Conservation (phyloP, 2,113 vertebrate genomes). For the Hippocampus barbouri region DNA sequence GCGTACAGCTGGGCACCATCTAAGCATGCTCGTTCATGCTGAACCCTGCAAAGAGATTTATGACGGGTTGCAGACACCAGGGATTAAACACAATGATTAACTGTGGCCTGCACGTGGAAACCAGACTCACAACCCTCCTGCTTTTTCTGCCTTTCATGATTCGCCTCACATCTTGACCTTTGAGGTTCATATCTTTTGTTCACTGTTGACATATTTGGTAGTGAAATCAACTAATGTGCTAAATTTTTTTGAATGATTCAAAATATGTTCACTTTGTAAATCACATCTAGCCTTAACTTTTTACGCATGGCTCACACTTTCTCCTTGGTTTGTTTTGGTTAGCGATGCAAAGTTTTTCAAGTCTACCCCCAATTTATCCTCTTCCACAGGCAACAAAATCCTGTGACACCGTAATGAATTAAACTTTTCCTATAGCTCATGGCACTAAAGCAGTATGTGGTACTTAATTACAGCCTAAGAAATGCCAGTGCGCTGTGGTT, state of each 20-base stretch:
- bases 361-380: neutral
- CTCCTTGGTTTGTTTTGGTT: slow-evolving; percentile 44
- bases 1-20: slow-evolving; percentile 47
- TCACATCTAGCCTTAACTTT: slow-evolving; percentile 37
- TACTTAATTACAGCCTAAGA: slow-evolving; percentile 5
- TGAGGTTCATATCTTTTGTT: slow-evolving; percentile 17
- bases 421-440: slow-evolving; percentile 28
- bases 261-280: slow-evolving; percentile 51
- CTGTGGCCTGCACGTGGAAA: slow-evolving; percentile 47
- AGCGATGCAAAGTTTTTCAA: slow-evolving; percentile 16
- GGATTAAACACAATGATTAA: slow-evolving; percentile 61
- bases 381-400: slow-evolving; percentile 31
- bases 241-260: slow-evolving; percentile 29
- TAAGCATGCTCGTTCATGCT: slow-evolving; percentile 42
- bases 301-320: slow-evolving; percentile 37
- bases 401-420: slow-evolving; percentile 32
- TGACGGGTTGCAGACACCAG: slow-evolving; percentile 43
- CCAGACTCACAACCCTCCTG: slow-evolving; percentile 35
- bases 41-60: slow-evolving; percentile 56
- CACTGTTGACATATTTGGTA: slow-evolving; percentile 6
- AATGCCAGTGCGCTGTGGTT: slow-evolving; percentile 14
- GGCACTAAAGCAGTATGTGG: slow-evolving; percentile 24
- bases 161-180: slow-evolving; percentile 19
- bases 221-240: neutral
- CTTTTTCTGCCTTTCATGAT: slow-evolving; percentile 4